Conservation (phyloP, 2,888 invertebrate genomes). For the Phortica okadai region DNA sequence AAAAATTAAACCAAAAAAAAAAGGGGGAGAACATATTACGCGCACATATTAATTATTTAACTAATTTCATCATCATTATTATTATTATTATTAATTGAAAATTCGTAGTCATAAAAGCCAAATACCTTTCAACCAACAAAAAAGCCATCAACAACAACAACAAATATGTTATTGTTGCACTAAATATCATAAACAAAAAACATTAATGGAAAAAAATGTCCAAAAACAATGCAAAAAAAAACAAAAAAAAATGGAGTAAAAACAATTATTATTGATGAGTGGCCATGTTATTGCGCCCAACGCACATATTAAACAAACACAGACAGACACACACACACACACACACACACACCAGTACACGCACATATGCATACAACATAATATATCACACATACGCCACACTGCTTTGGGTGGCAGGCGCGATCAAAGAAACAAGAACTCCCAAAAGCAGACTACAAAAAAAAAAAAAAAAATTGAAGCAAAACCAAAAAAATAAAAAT, state of each 20-base stretch:
- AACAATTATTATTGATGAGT: slow-evolving; percentile 18
- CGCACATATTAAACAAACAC: slow-evolving; percentile 7
- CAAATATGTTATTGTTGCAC: background rate
- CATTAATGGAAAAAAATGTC: background rate
- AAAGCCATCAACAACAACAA: background rate
- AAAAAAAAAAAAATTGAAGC: slow-evolving; percentile 4
- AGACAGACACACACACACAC: background rate
- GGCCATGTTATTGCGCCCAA: slow-evolving; percentile 8
- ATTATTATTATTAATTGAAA: slow-evolving; percentile 11
- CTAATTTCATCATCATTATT: slow-evolving; percentile 4
- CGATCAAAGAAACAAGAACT: background rate
- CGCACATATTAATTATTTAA: slow-evolving; percentile 19
- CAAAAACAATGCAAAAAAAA: background rate
- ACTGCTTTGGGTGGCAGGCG: background rate
- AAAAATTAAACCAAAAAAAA: background rate
- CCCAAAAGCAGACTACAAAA: slow-evolving; percentile 7
- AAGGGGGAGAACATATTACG: background rate
- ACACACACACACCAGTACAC: background rate
- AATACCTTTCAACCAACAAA: background rate
- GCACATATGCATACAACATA: slow-evolving; percentile 2
- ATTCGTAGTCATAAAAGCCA: background rate
- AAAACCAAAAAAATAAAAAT: slow-evolving; percentile 17
- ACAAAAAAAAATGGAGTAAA: slow-evolving; percentile 9
- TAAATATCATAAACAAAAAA: background rate
- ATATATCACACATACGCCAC: slow-evolving; percentile 10